Conservation (phyloP, 2,797 vertebrate genomes). For the Coregonus sp. region DNA sequence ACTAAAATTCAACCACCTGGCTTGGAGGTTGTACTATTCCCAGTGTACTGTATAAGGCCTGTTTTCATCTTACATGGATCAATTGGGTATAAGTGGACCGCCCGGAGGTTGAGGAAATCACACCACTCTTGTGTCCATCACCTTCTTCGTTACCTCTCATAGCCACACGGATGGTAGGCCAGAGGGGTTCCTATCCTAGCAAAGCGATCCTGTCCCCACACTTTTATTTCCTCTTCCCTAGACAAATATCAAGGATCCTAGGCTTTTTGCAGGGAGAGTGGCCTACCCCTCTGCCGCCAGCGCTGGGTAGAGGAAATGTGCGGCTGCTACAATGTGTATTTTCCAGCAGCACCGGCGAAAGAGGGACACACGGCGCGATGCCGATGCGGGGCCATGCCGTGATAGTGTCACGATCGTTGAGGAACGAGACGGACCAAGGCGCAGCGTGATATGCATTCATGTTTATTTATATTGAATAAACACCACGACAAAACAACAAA, state of each 20-base stretch:
- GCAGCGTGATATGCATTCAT: too few relatives aligned
- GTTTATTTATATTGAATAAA: too few relatives aligned
- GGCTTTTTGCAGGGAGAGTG: conserved; percentile 58
- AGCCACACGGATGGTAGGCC: conserved; percentile 46
- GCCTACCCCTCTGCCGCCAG: conserved; percentile 70
- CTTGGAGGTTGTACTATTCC: conserved; percentile 51
- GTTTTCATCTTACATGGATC: conserved; percentile 39
- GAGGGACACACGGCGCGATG: conserved; percentile 49
- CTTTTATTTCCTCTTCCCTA: conserved; percentile 66
- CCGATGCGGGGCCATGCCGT: conserved; percentile 48
- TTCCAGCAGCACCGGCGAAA: conserved; percentile 67
- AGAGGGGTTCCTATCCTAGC: conserved; percentile 42
- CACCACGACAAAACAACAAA: too few relatives aligned
- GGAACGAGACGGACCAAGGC: too few relatives aligned
- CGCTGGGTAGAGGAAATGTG: conserved; percentile 66
- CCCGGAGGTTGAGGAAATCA: conserved; percentile 60
- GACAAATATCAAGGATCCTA: conserved; percentile 74
- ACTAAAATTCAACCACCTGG: too few relatives aligned
- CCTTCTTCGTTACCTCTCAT: conserved; percentile 65
- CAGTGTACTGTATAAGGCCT: conserved; percentile 47
- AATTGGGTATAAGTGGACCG: conserved; percentile 48
- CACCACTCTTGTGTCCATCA: conserved; percentile 68
- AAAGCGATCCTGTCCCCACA: conserved; percentile 26
- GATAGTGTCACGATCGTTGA: too few relatives aligned
- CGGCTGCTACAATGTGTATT: conserved; percentile 63